phyloP scores from a whole-genome alignment of 2,113 vertebrate genomes.

The Sorex araneus region DNA sequence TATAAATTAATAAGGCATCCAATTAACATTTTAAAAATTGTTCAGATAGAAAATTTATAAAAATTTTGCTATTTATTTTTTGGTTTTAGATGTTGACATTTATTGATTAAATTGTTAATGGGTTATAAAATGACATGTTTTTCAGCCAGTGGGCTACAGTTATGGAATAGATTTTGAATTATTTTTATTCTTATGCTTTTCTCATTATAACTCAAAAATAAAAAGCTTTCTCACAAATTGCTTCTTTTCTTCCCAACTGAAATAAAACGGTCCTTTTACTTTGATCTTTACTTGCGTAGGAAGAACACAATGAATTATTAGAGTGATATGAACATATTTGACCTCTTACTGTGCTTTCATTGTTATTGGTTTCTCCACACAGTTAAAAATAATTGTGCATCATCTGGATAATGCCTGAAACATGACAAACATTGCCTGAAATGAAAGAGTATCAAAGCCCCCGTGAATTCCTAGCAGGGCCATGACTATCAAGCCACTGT shows the following conservation, averaged over 20 bases:
- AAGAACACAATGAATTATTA: constrained; percentile 68
- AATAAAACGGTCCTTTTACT: constrained; percentile 37
- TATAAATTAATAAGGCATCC: too few relatives aligned
- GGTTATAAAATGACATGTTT: background rate
- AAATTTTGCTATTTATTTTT: too few relatives aligned
- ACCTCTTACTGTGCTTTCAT: constrained; percentile 61
- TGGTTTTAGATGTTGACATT: background rate
- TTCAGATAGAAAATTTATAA: too few relatives aligned
- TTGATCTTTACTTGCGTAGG: constrained; percentile 39
- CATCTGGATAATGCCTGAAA: constrained; percentile 42
- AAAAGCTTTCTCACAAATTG: constrained; percentile 12
- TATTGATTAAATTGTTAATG: background rate
- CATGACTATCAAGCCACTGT: constrained; percentile 12
- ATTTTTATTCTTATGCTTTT: background rate
- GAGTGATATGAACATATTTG: constrained; percentile 53
- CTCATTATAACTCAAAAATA: constrained; percentile 49
- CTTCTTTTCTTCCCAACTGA: constrained; percentile 48
- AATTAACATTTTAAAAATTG: too few relatives aligned
- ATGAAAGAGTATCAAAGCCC: constrained; percentile 57
- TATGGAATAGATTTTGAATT: background rate
- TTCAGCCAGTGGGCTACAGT: background rate
- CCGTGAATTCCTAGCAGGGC: constrained; percentile 10
- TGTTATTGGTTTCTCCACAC: constrained; percentile 65
- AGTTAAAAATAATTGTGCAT: constrained; percentile 65
- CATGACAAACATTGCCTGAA: constrained; percentile 28